Base-by-base conservation (phyloP, 1,140 invertebrate species). In the Drosophila ercepeae region DNA sequence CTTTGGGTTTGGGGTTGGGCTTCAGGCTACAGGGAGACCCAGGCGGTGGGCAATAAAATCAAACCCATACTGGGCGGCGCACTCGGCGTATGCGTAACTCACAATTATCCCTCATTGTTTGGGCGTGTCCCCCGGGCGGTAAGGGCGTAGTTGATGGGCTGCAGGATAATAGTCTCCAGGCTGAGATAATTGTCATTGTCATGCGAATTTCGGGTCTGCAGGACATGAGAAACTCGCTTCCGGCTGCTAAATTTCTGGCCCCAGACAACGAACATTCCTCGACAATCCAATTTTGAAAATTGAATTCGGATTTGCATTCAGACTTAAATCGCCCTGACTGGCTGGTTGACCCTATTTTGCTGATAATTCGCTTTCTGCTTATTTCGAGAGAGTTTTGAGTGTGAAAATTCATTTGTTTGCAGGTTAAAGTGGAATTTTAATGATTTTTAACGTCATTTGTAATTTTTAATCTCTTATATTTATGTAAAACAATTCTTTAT, bases 71-170 rank as follows among this genome's bases (percentile, higher is more conserved):
- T 55, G 50, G 57, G 59, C 57, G 57, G 59, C 57, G 6, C 75
- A 86, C 69, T 73, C 73, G 81, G 71, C 81, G 75, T 84, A 72
- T 84, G 79, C 79, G 79, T 84, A 84, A 84, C 81, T 83, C 72
- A 86, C 79, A 84, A 86, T 86, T 81, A 86, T 86, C 58, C 67
- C 58, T 69, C 54, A 84, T 76, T 81, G 79, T 72, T 76, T 86
- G 79, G 79, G 79, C 51, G 81, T 83, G 60, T 48, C 79, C 46
- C 21, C 27, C 13, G 36, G 19, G 34, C 0, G 32, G 36, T 16
- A 16, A 23, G 23, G 41, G 42, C 50, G 34, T 53, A 8, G 36
- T 14, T 16, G 13, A 39, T 39, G 36, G 36, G 36, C 19, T 14
- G 44, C 58, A 55, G 76, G 48, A 64, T 82, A 78, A 79, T 57